Evolutionary conservation across 2,888 invertebrate species (phyloP).

Genomic region (Macropis europaea): DNA sequence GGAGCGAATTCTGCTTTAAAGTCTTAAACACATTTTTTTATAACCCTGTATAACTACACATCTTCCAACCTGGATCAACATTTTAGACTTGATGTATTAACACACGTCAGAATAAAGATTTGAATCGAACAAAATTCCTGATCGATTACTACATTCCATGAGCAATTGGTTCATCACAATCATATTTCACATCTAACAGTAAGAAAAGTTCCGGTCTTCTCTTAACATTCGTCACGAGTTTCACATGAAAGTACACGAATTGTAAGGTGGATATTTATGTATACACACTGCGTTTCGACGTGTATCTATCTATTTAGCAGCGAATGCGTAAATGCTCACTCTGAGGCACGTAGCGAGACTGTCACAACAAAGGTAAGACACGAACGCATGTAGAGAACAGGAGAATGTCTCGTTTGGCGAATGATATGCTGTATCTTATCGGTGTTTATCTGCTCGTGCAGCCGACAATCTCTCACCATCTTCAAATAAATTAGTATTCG

Average conservation of each 20-base stretch:
- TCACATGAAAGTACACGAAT: not conserved
- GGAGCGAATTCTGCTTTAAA: no score
- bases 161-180: not conserved
- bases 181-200: not conserved
- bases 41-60: no score
- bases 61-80: no score
- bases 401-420: constrained; percentile 31
- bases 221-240: constrained; percentile 7
- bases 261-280: not conserved
- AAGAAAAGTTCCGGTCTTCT: not conserved
- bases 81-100: no score
- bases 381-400: not conserved
- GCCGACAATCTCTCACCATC: constrained; percentile 20
- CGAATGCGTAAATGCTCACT: constrained; percentile 1
- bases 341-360: not conserved
- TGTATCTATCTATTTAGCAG: not conserved
- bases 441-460: constrained; percentile 19
- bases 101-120: no score
- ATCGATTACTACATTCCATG: not conserved
- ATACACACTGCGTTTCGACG: not conserved
- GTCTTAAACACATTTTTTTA: no score
- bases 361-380: not conserved
- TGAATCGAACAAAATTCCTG: no score
- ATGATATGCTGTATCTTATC: constrained; percentile 37
- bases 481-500: constrained; percentile 30